A percentile compares a stretch with the other conserved stretches of the same genome.
These are phyloP conservation scores for Tetraodon nigroviridis DNA, from an alignment of 2,113 vertebrate genomes.

Conservation along the genomic window DNA sequence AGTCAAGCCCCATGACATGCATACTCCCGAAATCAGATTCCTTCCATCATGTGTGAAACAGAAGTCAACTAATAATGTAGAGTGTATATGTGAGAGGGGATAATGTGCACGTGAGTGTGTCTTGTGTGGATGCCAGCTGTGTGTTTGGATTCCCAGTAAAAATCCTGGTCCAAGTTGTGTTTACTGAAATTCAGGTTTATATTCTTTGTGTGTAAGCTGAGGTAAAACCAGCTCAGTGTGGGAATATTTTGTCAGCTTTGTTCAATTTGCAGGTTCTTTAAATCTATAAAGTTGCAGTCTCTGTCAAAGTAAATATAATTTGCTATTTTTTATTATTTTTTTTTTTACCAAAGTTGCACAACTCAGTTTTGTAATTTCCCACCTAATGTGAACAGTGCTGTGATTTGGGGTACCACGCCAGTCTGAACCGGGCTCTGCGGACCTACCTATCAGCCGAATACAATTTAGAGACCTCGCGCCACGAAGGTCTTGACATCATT, in stretches of 20 bases:
- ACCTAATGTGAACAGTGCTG: slow-evolving; percentile 78
- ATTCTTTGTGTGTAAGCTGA: slow-evolving; percentile 15
- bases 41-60: too few relatives aligned
- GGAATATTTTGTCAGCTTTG: slow-evolving; percentile 1
- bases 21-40: too few relatives aligned
- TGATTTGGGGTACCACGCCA: slow-evolving; percentile 95
- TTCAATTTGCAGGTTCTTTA: background rate
- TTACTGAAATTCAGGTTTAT: slow-evolving; percentile 27
- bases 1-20: background rate
- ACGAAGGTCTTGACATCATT: slow-evolving; percentile 96
- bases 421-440: slow-evolving; percentile 90
- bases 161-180: slow-evolving; percentile 22
- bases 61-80: too few relatives aligned
- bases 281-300: background rate
- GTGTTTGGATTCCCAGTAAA: slow-evolving; percentile 13
- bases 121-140: background rate
- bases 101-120: slow-evolving; percentile 1
- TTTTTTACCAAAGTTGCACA: background rate
- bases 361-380: background rate
- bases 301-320: background rate
- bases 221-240: slow-evolving; percentile 4
- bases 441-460: slow-evolving; percentile 97
- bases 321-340: too few relatives aligned
- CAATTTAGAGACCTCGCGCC: slow-evolving; percentile 97
- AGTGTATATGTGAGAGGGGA: too few relatives aligned